These are phyloP conservation scores for Aphelinus atriplicis DNA, from an alignment of 1,140 invertebrate species.

Conservation along the genomic window DNA sequence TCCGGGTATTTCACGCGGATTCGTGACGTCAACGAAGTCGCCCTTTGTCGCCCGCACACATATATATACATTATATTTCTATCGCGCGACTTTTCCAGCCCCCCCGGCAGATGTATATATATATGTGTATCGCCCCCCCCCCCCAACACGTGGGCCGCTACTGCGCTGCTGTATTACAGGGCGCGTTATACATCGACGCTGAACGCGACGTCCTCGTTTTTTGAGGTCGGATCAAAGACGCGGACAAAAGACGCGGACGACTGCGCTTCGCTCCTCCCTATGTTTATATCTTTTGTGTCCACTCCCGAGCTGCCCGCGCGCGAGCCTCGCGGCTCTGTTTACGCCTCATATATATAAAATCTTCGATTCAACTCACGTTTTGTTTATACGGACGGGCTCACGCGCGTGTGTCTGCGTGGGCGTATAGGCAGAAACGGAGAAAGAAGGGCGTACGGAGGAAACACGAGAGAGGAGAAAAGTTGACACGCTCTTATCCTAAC, in stretches of 20 bases:
- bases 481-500: constrained; percentile 5
- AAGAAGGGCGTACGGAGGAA: not conserved
- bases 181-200: no score
- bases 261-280: not conserved
- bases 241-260: constrained; percentile 1
- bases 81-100: no score
- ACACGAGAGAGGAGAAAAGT: not conserved
- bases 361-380: not conserved
- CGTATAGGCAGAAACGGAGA: constrained; percentile 3
- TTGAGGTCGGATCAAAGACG: constrained; percentile 1
- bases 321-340: constrained; percentile 8
- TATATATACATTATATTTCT: no score
- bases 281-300: no score
- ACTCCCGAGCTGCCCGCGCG: not conserved
- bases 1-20: no score
- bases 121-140: not conserved
- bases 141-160: no score
- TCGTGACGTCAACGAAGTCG: no score
- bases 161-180: no score
- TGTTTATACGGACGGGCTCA: not conserved
- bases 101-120: not conserved
- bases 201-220: constrained; percentile 1
- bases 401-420: not conserved
- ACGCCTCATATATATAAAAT: constrained; percentile 7
- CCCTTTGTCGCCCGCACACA: no score